Base-by-base conservation (phyloP, 2,888 invertebrate genomes). In the Spilarctia lutea region DNA sequence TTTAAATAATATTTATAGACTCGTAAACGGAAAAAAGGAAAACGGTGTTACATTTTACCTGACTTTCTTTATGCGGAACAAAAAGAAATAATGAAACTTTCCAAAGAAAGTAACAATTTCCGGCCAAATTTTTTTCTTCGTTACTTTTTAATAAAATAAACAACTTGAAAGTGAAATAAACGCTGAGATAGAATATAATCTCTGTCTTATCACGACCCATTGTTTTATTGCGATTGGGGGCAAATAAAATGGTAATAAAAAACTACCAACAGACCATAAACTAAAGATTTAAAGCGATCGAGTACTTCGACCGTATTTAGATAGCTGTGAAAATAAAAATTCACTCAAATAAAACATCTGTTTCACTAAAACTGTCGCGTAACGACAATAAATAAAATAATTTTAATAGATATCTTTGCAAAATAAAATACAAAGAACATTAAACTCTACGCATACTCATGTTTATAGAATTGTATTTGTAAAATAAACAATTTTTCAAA, bases 161-260 rank as follows among this genome's bases (percentile, higher is more conserved):
- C 0, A 24, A 65, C 24, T 74, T 75, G 73, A 56, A 71, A 65
- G 39, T 65, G 33, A 79, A 77, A 77, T 73, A 74, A 78, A 83
- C 69, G 65, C 60, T 35, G 27, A 24, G 13, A 56, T 45, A 42
- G 63, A 71, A 76, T 66, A 75, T 68, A 74, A 83, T 75, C 45
- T 71, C 30, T 78, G 68, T 75, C 68, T 72, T 75, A 75, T 68
- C 66, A 68, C 27, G 65, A 71, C 67, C 73, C 77, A 78, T 79
- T 79, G 76, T 77, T 79, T 77, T 79, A 75, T 75, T 71, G 72
- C 71, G 71, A 27, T 60, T 71, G 35, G 33, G n/a, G 74, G 73
- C 69, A 75, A 79, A 85, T 81, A 79, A 82, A 82, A 78, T n/a
- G 33, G 72, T 65, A 65, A 73, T 82, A 70, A 82, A 83, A 81